Percentiles rank a stretch among this genome's conserved stretches.
Conservation (phyloP, 2,888 invertebrate species). For the Dicyrtomina minuta region DNA sequence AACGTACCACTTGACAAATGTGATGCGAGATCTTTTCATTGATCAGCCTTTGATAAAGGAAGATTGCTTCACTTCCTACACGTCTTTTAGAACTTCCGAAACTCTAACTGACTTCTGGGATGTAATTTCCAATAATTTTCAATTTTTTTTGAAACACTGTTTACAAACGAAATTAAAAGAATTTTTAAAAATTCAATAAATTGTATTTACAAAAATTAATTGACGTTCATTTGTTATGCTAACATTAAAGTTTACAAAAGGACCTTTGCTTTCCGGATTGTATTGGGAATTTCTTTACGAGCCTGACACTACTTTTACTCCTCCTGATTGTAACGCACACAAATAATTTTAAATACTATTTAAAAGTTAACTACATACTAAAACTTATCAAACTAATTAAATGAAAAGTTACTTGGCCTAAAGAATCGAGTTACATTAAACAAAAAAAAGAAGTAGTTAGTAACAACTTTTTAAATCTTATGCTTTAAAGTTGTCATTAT, state of each 20-base stretch:
- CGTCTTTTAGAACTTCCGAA: slow-evolving; percentile 57
- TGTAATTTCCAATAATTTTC: slow-evolving; percentile 55
- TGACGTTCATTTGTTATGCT: background rate
- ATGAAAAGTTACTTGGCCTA: too few relatives aligned
- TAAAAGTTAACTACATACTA: too few relatives aligned
- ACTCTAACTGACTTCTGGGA: slow-evolving; percentile 64
- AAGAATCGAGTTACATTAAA: too few relatives aligned
- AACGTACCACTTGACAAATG: slow-evolving; percentile 65
- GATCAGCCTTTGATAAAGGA: slow-evolving; percentile 54
- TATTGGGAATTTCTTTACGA: slow-evolving; percentile 64
- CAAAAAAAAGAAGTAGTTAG: too few relatives aligned
- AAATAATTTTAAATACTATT: too few relatives aligned
- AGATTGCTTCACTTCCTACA: slow-evolving; percentile 39
- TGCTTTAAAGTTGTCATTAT: too few relatives aligned
- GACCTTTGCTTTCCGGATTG: slow-evolving; percentile 61
- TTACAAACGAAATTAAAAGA: slow-evolving; percentile 11
- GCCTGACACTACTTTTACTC: slow-evolving; percentile 41
- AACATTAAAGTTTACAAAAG: slow-evolving; percentile 56
- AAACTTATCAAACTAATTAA: too few relatives aligned
- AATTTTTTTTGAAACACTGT: background rate
- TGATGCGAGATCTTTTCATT: slow-evolving; percentile 63
- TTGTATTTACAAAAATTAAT: background rate
- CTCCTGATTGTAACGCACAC: too few relatives aligned
- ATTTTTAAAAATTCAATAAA: too few relatives aligned
- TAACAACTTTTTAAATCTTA: too few relatives aligned